Conservation (phyloP, 2,113 vertebrate species). For the Pollachius pollachius region DNA sequence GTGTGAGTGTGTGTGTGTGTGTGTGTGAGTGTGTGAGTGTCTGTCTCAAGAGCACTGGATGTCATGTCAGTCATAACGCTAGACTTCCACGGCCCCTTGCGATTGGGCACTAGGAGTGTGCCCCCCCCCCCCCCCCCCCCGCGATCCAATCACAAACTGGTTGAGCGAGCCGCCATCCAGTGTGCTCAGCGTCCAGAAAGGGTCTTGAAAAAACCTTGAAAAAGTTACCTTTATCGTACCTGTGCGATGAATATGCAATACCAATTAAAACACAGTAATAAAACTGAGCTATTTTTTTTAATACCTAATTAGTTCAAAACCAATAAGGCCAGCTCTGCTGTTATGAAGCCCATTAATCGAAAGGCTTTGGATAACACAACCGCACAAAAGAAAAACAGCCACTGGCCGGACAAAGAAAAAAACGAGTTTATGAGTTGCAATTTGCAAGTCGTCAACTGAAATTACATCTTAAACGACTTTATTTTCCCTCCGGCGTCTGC, state of each 20-base stretch:
- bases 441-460: neutral
- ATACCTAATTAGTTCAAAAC: neutral
- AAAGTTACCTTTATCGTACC: neutral
- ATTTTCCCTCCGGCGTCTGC: neutral
- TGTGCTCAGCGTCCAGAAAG: no score
- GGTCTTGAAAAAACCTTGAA: neutral
- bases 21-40: no score
- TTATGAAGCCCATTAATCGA: conserved; percentile 6
- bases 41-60: no score
- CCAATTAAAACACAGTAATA: neutral
- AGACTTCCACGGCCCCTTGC: no score
- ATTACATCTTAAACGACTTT: neutral
- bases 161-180: no score
- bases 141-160: no score
- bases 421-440: neutral
- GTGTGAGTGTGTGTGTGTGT: no score
- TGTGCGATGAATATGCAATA: neutral
- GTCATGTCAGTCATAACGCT: no score
- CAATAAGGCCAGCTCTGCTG: neutral
- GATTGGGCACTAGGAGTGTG: no score
- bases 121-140: no score
- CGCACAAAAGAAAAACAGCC: neutral
- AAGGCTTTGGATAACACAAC: neutral
- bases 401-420: neutral
- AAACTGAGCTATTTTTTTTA: neutral